Evolutionary conservation across 2,797 vertebrate genomes (phyloP).

Genomic region (Anguilla pacifica): DNA sequence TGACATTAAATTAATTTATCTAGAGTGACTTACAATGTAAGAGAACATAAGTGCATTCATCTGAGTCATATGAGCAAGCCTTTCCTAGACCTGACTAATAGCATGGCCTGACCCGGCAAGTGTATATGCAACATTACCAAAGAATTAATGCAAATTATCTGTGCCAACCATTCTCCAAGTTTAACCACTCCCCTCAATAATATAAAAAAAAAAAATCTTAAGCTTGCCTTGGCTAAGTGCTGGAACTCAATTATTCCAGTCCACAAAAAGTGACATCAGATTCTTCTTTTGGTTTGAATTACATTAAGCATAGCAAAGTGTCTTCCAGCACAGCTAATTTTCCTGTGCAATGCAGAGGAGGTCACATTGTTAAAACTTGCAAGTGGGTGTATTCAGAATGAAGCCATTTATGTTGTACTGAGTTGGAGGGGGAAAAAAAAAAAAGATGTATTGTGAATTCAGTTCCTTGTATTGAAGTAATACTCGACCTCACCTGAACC

Average conservation of each 20-base stretch:
- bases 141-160: background rate
- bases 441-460: too few species aligned
- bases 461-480: background rate
- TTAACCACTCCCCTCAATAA: background rate
- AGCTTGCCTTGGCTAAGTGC: background rate
- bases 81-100: background rate
- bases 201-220: background rate
- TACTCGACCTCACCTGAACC: background rate
- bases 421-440: too few species aligned
- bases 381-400: too few species aligned
- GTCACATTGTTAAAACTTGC: background rate
- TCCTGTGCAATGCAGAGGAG: background rate
- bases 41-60: background rate
- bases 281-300: too few species aligned
- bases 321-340: background rate
- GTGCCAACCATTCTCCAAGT: background rate
- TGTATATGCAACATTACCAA: background rate
- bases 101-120: background rate
- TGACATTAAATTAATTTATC: background rate
- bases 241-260: too few species aligned
- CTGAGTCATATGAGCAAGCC: background rate
- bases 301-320: background rate
- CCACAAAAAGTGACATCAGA: too few species aligned
- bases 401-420: background rate
- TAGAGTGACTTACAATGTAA: background rate